Conservation (phyloP, 2,888 invertebrate genomes). For the Yponomeuta plumbellus region DNA sequence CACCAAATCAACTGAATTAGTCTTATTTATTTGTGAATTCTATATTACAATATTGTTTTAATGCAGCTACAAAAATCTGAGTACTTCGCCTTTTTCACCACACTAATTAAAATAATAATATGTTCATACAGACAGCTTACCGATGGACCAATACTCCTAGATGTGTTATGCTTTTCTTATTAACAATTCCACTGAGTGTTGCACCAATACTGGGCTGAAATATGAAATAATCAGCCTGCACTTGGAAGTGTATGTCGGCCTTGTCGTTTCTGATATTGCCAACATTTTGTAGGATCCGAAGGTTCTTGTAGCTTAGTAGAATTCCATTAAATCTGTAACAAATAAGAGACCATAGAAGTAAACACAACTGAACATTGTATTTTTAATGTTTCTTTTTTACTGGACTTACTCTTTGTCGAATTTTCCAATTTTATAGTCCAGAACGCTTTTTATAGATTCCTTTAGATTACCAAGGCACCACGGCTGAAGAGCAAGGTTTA, state of each 20-base stretch:
- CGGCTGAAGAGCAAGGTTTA: slow-evolving; percentile 78
- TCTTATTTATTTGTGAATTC: no score
- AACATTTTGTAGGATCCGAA: slow-evolving; percentile 73
- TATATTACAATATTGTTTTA: no score
- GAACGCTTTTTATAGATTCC: slow-evolving; percentile 75
- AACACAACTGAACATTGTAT: neutral
- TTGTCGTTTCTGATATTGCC: slow-evolving; percentile 79
- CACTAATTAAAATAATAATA: no score
- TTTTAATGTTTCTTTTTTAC: slow-evolving; percentile 1
- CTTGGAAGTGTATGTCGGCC: slow-evolving; percentile 79
- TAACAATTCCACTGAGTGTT: slow-evolving; percentile 79
- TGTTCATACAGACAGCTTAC: slow-evolving; percentile 31
- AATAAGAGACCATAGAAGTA: neutral
- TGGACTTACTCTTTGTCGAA: slow-evolving; percentile 78
- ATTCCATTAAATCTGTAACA: slow-evolving; percentile 80
- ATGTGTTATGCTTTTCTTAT: slow-evolving; percentile 80
- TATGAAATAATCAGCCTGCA: slow-evolving; percentile 82
- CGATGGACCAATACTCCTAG: slow-evolving; percentile 81
- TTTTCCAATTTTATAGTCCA: slow-evolving; percentile 76
- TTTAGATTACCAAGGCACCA: slow-evolving; percentile 78
- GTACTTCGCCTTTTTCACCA: no score
- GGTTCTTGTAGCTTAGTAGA: slow-evolving; percentile 80
- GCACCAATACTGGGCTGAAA: slow-evolving; percentile 78
- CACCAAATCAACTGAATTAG: no score
- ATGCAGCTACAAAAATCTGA: no score